A percentile compares a stretch with the other conserved stretches of the same genome.
phyloP scores from a whole-genome alignment of 2,797 vertebrate genomes.

The Sebastes nivosus region DNA sequence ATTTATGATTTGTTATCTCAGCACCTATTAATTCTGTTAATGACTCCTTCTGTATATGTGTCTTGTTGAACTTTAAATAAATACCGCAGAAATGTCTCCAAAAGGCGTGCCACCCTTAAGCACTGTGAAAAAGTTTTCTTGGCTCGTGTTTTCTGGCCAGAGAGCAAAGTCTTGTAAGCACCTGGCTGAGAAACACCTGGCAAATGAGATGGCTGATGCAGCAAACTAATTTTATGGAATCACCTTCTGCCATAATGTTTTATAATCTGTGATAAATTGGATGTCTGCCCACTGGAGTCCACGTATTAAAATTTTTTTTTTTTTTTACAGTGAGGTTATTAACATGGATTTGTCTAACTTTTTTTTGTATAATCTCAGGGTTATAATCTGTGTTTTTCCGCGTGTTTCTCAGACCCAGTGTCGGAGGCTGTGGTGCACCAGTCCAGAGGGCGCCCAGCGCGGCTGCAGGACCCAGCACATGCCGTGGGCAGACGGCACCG shows the following conservation, averaged over 20 bases:
- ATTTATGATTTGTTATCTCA: background rate
- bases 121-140: background rate
- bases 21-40: background rate
- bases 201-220: background rate
- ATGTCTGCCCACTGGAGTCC: background rate
- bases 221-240: slow-evolving; percentile 6
- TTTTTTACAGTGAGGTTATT: background rate
- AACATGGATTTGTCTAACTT: background rate
- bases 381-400: background rate
- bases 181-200: background rate
- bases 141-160: background rate
- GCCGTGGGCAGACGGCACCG: slow-evolving; percentile 97
- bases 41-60: background rate
- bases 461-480: slow-evolving; percentile 98
- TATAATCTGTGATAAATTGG: slow-evolving; percentile 6
- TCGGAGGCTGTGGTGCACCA: slow-evolving; percentile 95
- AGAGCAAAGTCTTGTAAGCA: background rate
- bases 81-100: background rate
- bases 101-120: background rate
- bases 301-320: background rate
- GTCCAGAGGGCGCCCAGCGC: slow-evolving; percentile 90
- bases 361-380: background rate
- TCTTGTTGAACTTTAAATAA: background rate
- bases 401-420: slow-evolving; percentile 89
- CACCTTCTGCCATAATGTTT: background rate